Percentiles rank a stretch among this genome's conserved stretches.
Evolutionary conservation across 2,888 invertebrate genomes (phyloP).

Genomic region (Oscheius sp.): DNA sequence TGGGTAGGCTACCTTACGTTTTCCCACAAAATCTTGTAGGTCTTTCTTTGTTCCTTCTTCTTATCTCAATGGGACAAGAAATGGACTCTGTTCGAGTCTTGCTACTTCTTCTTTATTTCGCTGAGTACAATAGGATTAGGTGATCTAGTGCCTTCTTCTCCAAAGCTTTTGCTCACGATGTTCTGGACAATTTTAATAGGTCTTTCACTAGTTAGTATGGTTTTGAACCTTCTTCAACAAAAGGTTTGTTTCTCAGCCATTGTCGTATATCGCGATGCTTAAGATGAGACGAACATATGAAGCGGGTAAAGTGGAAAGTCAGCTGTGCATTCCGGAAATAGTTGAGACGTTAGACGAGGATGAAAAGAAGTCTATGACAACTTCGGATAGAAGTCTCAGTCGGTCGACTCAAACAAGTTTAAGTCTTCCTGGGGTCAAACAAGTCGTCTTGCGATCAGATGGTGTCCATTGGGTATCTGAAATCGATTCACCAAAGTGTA

Average conservation of each 20-base stretch:
- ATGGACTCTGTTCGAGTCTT: constrained; percentile 90
- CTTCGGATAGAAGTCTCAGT: constrained; percentile 42
- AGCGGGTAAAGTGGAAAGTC: constrained; percentile 46
- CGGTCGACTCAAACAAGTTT: constrained; percentile 61
- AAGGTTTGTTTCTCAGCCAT: constrained; percentile 34
- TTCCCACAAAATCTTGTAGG: constrained; percentile 76
- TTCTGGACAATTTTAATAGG: constrained; percentile 93
- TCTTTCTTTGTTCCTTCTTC: constrained; percentile 81
- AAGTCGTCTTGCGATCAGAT: constrained; percentile 62
- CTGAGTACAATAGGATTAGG: constrained; percentile 77
- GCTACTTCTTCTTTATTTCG: constrained; percentile 95
- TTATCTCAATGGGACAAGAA: constrained; percentile 77
- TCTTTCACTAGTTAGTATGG: constrained; percentile 63
- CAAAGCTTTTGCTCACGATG: constrained; percentile 88
- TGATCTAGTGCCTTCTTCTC: constrained; percentile 77
- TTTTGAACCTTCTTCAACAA: constrained; percentile 61
- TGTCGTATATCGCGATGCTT: too few species aligned
- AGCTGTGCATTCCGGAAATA: constrained; percentile 27
- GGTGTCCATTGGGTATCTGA: constrained; percentile 64
- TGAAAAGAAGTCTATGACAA: constrained; percentile 41
- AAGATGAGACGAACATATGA: constrained; percentile 65
- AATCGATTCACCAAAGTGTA: constrained; percentile 40
- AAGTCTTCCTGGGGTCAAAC: constrained; percentile 56
- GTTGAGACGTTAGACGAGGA: constrained; percentile 39
- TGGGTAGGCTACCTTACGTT: constrained; percentile 79